Evolutionary conservation across 1,140 invertebrate genomes (phyloP).

Genomic region (Archegozetes longisetosus): DNA sequence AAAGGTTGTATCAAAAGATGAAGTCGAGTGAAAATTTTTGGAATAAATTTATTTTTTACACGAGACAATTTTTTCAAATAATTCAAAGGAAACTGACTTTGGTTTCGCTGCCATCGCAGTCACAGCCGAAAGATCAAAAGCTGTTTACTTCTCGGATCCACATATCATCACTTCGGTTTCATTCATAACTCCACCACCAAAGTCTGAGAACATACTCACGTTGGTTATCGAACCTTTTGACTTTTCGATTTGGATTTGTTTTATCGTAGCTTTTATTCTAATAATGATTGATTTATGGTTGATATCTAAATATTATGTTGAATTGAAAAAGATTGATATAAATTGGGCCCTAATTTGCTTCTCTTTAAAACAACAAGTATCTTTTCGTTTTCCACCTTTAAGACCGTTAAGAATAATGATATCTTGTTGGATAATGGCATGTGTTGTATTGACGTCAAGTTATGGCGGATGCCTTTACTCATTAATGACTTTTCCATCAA

Average conservation of each 20-base stretch:
- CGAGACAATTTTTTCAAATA: no score
- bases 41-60: no score
- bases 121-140: constrained; percentile 1
- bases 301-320: background rate
- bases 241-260: background rate
- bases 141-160: constrained; percentile 4
- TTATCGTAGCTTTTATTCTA: background rate
- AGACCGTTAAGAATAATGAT: background rate
- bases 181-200: constrained; percentile 6
- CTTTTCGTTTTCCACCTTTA: background rate
- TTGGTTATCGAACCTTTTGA: constrained; percentile 1
- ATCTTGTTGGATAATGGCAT: constrained; percentile 5
- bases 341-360: constrained; percentile 5
- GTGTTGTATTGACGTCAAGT: background rate
- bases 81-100: no score
- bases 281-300: background rate
- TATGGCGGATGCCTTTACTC: constrained; percentile 13
- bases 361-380: background rate
- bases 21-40: no score
- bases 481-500: constrained; percentile 5
- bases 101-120: background rate
- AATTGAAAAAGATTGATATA: background rate
- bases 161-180: constrained; percentile 8
- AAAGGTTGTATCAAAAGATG: no score
- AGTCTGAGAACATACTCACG: background rate